Base-by-base conservation (phyloP, 1,140 invertebrate genomes). In the Drosophila leontia region DNA sequence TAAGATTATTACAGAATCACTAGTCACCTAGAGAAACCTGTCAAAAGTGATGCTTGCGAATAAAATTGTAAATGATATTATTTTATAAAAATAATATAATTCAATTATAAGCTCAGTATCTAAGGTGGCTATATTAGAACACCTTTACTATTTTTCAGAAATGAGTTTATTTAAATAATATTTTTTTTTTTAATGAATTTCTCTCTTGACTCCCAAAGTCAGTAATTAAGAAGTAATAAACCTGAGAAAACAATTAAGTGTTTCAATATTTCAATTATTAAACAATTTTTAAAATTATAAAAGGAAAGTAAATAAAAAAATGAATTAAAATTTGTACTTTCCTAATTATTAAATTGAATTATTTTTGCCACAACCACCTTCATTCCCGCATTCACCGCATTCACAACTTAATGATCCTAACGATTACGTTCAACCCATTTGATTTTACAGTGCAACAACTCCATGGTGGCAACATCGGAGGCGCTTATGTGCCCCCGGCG, bases 371-470 rank as follows among this genome's bases (percentile, higher is more conserved):
- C 60, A 26, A 2, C 0, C n/a, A 9, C 37, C 7, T 44, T 29
- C 50, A 57, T 39, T n/a, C 4, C 2, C 7, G 13, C 19, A 2
- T 13, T 23, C 13, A 5, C 3, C 12, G 11, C 7, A 3, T 3
- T 35, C 15, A 32, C 7, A 41, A 17, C 19, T 48, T 6, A 11
- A 2, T 55, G 26, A 45, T 53, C 51, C 11, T 60, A 70, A 63
- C 51, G 2, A 57, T 0, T 32, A 34, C 53, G 64, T 48, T 9
- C 1, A 44, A 6, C 7, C 1, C 2, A 6, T 39, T 48, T 61
- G 7, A 50, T 47, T 50, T 87, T 84, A 23, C 80, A 92, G 91
- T 92, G 70, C 86, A 92, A 91, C 80, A 91, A 85, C 78, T 80
- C 64, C 82, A 79, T 77, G 87, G 87, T 62, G 90, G 88, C 53